These are phyloP conservation scores for Plemyria rubiginata DNA, from an alignment of 2,888 invertebrate genomes.

Conservation along the genomic window DNA sequence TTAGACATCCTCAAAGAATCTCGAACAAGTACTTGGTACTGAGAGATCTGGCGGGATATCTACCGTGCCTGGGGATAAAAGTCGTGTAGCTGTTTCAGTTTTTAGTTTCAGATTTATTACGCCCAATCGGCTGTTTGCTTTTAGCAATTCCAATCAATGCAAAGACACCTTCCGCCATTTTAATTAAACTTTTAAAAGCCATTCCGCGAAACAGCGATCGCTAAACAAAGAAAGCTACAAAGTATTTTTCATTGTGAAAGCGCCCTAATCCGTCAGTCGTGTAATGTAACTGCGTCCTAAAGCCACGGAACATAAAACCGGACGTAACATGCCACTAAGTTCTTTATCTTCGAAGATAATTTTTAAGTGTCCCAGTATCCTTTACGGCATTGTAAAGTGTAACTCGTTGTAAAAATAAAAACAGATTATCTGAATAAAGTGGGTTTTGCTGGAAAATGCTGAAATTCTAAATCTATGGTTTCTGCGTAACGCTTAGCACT, in stretches of 20 bases:
- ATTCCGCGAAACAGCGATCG: slow-evolving; percentile 13
- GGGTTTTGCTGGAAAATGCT: neutral
- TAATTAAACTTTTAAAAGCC: slow-evolving; percentile 18
- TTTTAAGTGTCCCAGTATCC: slow-evolving; percentile 54
- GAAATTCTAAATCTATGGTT: too few species aligned
- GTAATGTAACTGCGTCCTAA: slow-evolving; percentile 37
- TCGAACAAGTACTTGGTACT: too few species aligned
- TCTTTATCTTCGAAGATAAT: slow-evolving; percentile 67
- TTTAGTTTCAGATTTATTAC: too few species aligned
- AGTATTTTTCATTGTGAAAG: slow-evolving; percentile 45
- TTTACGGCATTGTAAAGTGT: slow-evolving; percentile 62
- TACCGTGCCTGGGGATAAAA: too few species aligned
- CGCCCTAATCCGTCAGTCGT: slow-evolving; percentile 43
- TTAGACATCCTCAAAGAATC: too few species aligned
- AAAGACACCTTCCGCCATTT: slow-evolving; percentile 6
- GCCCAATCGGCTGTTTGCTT: neutral
- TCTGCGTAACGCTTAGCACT: too few species aligned
- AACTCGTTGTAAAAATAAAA: slow-evolving; percentile 52
- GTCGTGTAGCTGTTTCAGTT: too few species aligned
- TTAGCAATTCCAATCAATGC: neutral
- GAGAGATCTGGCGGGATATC: too few species aligned
- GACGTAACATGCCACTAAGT: slow-evolving; percentile 58
- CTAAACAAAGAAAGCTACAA: slow-evolving; percentile 39
- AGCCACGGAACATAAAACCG: slow-evolving; percentile 53
- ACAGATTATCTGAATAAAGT: slow-evolving; percentile 21